Percentiles rank a stretch among this genome's conserved stretches.
Evolutionary conservation across 2,888 invertebrate genomes (phyloP).

Genomic region (Ptychoptera contaminata): DNA sequence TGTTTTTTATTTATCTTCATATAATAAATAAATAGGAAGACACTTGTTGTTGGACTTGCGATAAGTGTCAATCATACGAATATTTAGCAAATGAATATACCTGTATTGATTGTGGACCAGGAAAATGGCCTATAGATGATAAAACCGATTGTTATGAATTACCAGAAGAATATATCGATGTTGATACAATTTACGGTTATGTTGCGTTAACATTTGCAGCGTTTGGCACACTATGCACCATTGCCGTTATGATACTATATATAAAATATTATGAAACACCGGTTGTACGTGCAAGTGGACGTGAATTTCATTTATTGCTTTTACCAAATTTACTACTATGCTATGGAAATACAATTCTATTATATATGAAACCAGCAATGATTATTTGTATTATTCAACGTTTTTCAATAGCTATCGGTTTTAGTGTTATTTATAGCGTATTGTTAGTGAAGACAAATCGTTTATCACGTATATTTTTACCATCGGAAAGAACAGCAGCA

Average conservation of each 20-base stretch:
- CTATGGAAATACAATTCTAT: conserved; percentile 44
- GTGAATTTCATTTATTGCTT: conserved; percentile 46
- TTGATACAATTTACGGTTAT: too few species aligned
- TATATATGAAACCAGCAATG: conserved; percentile 40
- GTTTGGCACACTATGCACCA: conserved; percentile 44
- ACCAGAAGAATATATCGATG: too few species aligned
- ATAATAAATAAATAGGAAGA: conserved; percentile 33
- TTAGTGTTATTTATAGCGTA: conserved; percentile 46
- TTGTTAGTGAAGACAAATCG: conserved; percentile 50
- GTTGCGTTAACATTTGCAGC: conserved; percentile 25
- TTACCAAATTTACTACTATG: conserved; percentile 44
- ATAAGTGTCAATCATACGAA: conserved; percentile 51
- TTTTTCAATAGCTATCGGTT: conserved; percentile 48
- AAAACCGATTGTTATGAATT: conserved; percentile 40
- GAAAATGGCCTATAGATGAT: conserved; percentile 44
- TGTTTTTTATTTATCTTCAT: neutral
- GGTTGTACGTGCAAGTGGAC: conserved; percentile 42
- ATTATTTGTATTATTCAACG: conserved; percentile 43
- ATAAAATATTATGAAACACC: conserved; percentile 49
- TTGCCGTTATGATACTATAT: too few species aligned
- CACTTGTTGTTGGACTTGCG: conserved; percentile 65
- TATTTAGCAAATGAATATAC: conserved; percentile 47
- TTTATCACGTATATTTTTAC: conserved; percentile 45
- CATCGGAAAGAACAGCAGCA: conserved; percentile 43
- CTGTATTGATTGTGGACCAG: conserved; percentile 46